Conservation (phyloP, 2,888 invertebrate species). For the Drosophila bunnanda region DNA sequence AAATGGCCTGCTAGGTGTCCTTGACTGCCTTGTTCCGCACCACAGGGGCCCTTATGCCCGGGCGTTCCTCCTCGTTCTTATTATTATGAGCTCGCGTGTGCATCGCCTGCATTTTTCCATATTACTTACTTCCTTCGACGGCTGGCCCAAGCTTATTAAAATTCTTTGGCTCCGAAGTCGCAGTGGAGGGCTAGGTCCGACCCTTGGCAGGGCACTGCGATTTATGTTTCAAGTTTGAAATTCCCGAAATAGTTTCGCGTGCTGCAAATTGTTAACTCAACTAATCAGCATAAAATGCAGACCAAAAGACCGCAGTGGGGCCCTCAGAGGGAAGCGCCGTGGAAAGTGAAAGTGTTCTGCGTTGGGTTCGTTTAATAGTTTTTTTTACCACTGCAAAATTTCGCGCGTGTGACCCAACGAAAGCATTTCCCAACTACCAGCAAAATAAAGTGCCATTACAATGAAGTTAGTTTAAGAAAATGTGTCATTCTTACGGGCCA, state of each 20-base stretch:
- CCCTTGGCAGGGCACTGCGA: conserved; percentile 36
- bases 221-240: conserved; percentile 64
- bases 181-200: conserved; percentile 8
- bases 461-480: neutral
- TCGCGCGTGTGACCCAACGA: conserved; percentile 24
- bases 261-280: conserved; percentile 71
- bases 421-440: neutral
- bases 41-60: conserved; percentile 3
- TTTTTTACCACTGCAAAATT: conserved; percentile 39
- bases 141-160: conserved; percentile 63
- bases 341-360: conserved; percentile 62
- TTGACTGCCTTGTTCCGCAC: conserved; percentile 62
- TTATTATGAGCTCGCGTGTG: conserved; percentile 68
- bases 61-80: conserved; percentile 37
- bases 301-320: conserved; percentile 24
- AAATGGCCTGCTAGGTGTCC: conserved; percentile 55
- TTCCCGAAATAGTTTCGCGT: conserved; percentile 74
- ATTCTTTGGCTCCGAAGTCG: conserved; percentile 37
- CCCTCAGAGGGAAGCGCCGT: neutral
- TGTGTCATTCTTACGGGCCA: too few relatives aligned
- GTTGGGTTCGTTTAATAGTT: conserved; percentile 47
- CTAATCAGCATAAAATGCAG: conserved; percentile 75
- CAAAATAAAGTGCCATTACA: conserved; percentile 41
- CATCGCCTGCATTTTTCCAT: conserved; percentile 59
- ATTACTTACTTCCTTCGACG: conserved; percentile 58